A percentile compares a stretch with the other conserved stretches of the same genome.
phyloP scores from a whole-genome alignment of 2,888 invertebrate species.

The Spicauda simplicius region DNA sequence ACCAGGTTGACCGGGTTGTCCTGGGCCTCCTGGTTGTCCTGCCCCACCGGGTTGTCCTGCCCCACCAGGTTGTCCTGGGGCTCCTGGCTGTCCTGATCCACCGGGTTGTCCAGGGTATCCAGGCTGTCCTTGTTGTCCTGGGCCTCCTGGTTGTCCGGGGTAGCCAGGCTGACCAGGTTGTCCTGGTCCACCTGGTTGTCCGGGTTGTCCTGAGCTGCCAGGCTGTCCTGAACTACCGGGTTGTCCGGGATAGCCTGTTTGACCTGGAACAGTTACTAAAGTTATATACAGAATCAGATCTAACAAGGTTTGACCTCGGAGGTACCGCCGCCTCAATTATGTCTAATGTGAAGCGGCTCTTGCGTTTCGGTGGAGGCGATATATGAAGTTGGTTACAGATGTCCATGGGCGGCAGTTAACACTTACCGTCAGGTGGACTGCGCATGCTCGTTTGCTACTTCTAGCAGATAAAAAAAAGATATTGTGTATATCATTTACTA shows the following conservation, averaged over 20 bases:
- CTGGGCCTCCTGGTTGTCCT: conserved; percentile 48
- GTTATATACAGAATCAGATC: too few relatives aligned
- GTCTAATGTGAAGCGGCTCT: too few relatives aligned
- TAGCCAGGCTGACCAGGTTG: conserved; percentile 45
- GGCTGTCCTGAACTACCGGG: conserved; percentile 44
- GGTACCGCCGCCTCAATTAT: too few relatives aligned
- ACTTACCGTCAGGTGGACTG: too few relatives aligned
- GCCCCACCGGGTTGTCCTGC: too few relatives aligned
- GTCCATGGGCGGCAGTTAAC: too few relatives aligned
- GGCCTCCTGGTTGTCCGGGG: conserved; percentile 45
- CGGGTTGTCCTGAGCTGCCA: conserved; percentile 42
- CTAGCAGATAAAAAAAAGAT: too few relatives aligned
- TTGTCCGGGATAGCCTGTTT: conserved; percentile 39
- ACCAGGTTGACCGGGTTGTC: conserved; percentile 48
- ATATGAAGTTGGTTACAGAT: too few relatives aligned
- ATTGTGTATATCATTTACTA: too few relatives aligned
- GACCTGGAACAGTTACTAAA: conserved; percentile 11
- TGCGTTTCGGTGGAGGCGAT: too few relatives aligned
- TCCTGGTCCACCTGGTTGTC: conserved; percentile 44
- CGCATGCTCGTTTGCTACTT: too few relatives aligned
- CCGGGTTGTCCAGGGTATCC: conserved; percentile 40
- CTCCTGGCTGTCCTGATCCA: conserved; percentile 45
- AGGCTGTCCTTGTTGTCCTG: conserved; percentile 45
- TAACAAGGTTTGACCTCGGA: too few relatives aligned
- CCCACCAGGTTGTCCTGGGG: conserved; percentile 43